Percentiles rank a stretch among this genome's conserved stretches.
These are phyloP conservation scores for Heliconius erato DNA, from an alignment of 2,888 invertebrate genomes.

Conservation along the genomic window DNA sequence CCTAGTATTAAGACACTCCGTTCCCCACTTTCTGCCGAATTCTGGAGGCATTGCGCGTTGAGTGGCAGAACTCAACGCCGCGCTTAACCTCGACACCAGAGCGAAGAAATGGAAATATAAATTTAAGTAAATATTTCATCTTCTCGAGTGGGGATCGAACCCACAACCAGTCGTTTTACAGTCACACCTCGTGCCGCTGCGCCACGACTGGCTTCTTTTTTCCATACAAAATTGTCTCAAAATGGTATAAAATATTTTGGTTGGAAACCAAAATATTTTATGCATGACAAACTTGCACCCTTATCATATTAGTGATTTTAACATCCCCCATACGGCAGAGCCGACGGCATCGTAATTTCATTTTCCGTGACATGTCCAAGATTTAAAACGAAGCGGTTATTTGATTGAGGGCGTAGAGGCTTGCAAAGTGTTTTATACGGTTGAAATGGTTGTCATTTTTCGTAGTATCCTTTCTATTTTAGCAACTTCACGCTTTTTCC, in stretches of 20 bases:
- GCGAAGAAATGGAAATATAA: too few relatives aligned
- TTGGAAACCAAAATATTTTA: slow-evolving; percentile 10
- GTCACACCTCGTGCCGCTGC: too few relatives aligned
- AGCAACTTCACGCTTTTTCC: not conserved
- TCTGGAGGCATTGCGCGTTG: too few relatives aligned
- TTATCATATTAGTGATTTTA: slow-evolving; percentile 60
- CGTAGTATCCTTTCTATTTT: not conserved
- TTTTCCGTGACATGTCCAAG: slow-evolving; percentile 54
- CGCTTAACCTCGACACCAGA: too few relatives aligned
- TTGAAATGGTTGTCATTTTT: not conserved
- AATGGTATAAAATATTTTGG: too few relatives aligned
- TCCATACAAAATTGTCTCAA: not conserved
- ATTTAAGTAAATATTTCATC: too few relatives aligned
- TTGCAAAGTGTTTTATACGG: slow-evolving; percentile 4
- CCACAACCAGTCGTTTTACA: too few relatives aligned
- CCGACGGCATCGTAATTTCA: slow-evolving; percentile 55
- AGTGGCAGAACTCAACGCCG: too few relatives aligned
- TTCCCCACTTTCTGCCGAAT: too few relatives aligned
- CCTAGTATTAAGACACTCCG: too few relatives aligned
- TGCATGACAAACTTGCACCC: slow-evolving; percentile 23
- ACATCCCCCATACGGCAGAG: slow-evolving; percentile 43
- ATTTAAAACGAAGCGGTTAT: slow-evolving; percentile 52
- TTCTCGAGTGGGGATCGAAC: too few relatives aligned
- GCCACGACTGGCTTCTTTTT: not conserved
- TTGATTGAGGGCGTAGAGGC: slow-evolving; percentile 44